These are phyloP conservation scores for Leptopilina drosophilae DNA, from an alignment of 2,888 invertebrate genomes.

Conservation along the genomic window DNA sequence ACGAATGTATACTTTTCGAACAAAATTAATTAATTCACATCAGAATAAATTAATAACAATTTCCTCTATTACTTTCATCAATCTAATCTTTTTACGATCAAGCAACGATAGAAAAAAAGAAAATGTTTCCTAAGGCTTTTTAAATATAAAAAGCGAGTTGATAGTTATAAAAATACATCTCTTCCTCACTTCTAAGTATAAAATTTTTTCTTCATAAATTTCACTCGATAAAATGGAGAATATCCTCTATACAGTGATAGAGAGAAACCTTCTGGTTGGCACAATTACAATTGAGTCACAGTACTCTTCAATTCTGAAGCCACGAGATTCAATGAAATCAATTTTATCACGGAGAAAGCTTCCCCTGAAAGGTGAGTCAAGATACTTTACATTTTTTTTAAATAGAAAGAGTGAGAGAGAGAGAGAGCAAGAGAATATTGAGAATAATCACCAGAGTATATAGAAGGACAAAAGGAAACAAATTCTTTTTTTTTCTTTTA, in stretches of 20 bases:
- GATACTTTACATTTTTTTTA: slow-evolving; percentile 29
- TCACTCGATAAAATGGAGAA: neutral
- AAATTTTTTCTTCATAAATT: slow-evolving; percentile 29
- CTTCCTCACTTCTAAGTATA: neutral
- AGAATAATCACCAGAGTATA: slow-evolving; percentile 22
- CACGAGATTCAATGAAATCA: slow-evolving; percentile 24
- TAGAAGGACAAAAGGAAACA: neutral
- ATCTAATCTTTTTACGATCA: too few species aligned
- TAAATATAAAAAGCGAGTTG: neutral
- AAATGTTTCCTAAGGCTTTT: neutral
- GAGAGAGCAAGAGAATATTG: neutral
- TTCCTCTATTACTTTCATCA: too few species aligned
- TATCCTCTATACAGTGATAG: neutral
- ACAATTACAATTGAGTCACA: slow-evolving; percentile 24
- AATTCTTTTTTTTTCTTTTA: neutral
- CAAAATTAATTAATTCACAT: too few species aligned
- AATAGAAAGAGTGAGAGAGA: too few species aligned
- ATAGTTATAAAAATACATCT: too few species aligned
- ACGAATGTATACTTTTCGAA: too few species aligned
- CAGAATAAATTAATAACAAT: too few species aligned
- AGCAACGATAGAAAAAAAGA: neutral
- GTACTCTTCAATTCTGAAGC: slow-evolving; percentile 6
- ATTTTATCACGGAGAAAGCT: slow-evolving; percentile 23
- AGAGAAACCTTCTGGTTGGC: slow-evolving; percentile 22
- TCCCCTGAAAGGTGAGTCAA: slow-evolving; percentile 1